Percentiles rank a stretch among this genome's conserved stretches.
Evolutionary conservation across 2,888 invertebrate genomes (phyloP).

Genomic region (Polydrusus cervinus): DNA sequence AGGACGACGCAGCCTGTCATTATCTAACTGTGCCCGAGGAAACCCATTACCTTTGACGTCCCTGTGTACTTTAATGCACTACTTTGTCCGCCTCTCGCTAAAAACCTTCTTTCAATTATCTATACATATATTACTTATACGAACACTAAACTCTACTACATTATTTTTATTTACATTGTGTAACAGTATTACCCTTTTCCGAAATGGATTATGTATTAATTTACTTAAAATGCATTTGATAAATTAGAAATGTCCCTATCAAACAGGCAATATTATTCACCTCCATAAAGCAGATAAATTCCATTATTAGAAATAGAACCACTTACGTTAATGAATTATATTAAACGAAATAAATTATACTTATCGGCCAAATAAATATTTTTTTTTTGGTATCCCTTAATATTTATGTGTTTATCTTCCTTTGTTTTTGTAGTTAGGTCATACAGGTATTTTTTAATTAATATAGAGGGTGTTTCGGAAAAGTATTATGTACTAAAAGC

Average conservation of each 20-base stretch:
- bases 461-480: too few relatives aligned
- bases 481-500: too few relatives aligned
- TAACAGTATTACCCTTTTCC: not conserved
- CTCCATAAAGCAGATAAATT: not conserved
- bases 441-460: too few relatives aligned
- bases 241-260: not conserved
- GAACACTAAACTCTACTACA: too few relatives aligned
- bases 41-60: too few relatives aligned
- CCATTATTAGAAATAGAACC: slow-evolving; percentile 15
- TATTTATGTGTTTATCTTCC: not conserved
- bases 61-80: too few relatives aligned
- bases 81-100: too few relatives aligned
- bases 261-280: slow-evolving; percentile 12
- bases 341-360: slow-evolving; percentile 8
- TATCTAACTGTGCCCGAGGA: too few relatives aligned
- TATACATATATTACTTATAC: too few relatives aligned
- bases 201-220: slow-evolving; percentile 3
- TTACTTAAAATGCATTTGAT: slow-evolving; percentile 16
- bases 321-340: slow-evolving; percentile 21
- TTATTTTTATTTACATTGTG: too few relatives aligned
- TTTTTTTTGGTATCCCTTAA: not conserved
- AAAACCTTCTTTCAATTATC: too few relatives aligned
- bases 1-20: too few relatives aligned
- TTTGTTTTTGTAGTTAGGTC: not conserved
- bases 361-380: slow-evolving; percentile 20